Conservation (phyloP, 2,888 invertebrate species). For the Brenthis hecate region DNA sequence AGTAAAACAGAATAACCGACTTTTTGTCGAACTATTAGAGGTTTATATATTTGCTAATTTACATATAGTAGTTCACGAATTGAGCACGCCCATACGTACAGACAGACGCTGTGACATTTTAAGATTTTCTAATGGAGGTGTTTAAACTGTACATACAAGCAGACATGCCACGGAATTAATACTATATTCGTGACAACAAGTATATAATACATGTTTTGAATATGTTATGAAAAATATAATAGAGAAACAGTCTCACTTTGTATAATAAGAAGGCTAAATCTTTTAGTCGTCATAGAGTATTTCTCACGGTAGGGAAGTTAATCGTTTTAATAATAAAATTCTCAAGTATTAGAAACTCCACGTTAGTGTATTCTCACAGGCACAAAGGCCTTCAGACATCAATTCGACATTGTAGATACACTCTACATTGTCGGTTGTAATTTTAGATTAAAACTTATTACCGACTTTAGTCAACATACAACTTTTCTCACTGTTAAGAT, state of each 20-base stretch:
- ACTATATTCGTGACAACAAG: too few species aligned
- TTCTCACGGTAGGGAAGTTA: conserved; percentile 11
- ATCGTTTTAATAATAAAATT: conserved; percentile 16
- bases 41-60: too few species aligned
- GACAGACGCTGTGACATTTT: too few species aligned
- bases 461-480: neutral
- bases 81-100: too few species aligned
- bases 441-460: neutral
- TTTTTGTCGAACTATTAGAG: too few species aligned
- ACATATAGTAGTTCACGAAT: too few species aligned
- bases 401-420: conserved; percentile 5
- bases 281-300: neutral
- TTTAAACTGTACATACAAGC: too few species aligned
- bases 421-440: neutral
- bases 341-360: conserved; percentile 23
- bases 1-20: too few species aligned
- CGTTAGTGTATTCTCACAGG: conserved; percentile 11
- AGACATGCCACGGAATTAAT: too few species aligned
- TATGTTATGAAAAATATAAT: neutral
- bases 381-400: conserved; percentile 10
- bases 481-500: too few species aligned
- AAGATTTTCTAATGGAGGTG: too few species aligned
- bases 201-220: neutral
- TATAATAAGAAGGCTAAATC: conserved; percentile 5
- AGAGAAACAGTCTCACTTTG: neutral